Evolutionary conservation across 2,797 vertebrate genomes (phyloP), one percentile per base, ranked within the genome.

Genomic region (Amazona ochrocephala): DNA sequence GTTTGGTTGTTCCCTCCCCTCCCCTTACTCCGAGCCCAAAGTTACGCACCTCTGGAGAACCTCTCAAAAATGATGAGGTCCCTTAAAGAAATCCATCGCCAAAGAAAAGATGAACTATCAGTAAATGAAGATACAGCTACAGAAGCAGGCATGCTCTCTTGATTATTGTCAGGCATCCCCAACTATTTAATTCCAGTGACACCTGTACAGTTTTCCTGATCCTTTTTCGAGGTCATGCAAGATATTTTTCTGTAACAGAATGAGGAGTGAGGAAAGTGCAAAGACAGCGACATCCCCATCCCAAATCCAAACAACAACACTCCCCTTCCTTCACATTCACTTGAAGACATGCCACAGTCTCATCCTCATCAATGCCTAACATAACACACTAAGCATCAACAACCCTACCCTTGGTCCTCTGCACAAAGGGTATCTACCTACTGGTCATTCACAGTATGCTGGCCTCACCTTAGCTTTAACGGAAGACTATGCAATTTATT

Each of bases 281-380:
- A n/a, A 37, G 16, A 32, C 10, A 58, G 39, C 1, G 1, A 70
- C 21, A 30, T 4, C 10, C 23, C n/a, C 5, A 1, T 20, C 53
- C 30, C 22, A 72, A 85, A 81, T 17, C 11, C 32, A 72, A 54
- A 32, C n/a, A 50, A 2, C 23, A n/a, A 6, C 2, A 0, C 20
- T 66, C 16, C 12, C 18, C 4, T 37, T 45, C 56, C 26, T 50
- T 20, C 42, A 14, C 45, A 48, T 50, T 37, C 20, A 5, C 11
- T 39, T 41, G 60, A 56, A 50, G n/a, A 34, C 14, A 23, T 62
- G 20, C 10, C 47, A 32, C 30, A 30, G 27, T 18, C 47, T 67
- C 23, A 4, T 8, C 37, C 37, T 80, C 22, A 7, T 48, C 34
- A 23, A 34, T 3, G 11, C 27, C 29, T 24, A 44, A 34, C 8